phyloP scores from a whole-genome alignment of 2,797 vertebrate genomes.

The Hozukius guyotensis region DNA sequence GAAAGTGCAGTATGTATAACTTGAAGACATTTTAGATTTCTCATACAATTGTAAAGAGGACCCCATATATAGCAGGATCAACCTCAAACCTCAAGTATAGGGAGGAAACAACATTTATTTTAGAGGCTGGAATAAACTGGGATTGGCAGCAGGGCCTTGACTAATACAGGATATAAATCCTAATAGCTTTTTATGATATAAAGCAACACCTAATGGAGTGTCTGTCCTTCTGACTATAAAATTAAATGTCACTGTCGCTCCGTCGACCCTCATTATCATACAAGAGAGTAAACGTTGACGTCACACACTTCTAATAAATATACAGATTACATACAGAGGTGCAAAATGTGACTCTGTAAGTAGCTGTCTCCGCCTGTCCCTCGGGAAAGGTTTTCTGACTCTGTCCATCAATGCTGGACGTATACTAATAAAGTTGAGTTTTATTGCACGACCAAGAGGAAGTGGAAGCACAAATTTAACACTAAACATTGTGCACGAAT shows the following conservation, averaged over 20 bases:
- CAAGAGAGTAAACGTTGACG: conserved; percentile 41
- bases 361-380: conserved; percentile 16
- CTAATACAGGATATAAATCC: conserved; percentile 67
- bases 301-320: conserved; percentile 69
- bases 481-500: conserved; percentile 66
- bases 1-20: background rate
- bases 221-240: conserved; percentile 65
- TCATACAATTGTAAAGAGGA: background rate
- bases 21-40: background rate
- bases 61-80: background rate
- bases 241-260: conserved; percentile 71
- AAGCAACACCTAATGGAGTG: conserved; percentile 56
- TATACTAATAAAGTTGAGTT: conserved; percentile 64
- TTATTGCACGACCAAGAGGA: conserved; percentile 62
- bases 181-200: conserved; percentile 67
- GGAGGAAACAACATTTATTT: conserved; percentile 40
- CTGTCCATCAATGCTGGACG: conserved; percentile 6
- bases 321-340: conserved; percentile 53
- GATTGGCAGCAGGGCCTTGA: conserved; percentile 18
- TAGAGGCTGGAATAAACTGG: conserved; percentile 25
- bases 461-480: conserved; percentile 50
- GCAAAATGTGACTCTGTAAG: conserved; percentile 47
- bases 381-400: background rate
- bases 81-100: conserved; percentile 1
- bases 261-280: conserved; percentile 60